Conservation (phyloP, 2,888 invertebrate species). For the Cryptus viduatorius region DNA sequence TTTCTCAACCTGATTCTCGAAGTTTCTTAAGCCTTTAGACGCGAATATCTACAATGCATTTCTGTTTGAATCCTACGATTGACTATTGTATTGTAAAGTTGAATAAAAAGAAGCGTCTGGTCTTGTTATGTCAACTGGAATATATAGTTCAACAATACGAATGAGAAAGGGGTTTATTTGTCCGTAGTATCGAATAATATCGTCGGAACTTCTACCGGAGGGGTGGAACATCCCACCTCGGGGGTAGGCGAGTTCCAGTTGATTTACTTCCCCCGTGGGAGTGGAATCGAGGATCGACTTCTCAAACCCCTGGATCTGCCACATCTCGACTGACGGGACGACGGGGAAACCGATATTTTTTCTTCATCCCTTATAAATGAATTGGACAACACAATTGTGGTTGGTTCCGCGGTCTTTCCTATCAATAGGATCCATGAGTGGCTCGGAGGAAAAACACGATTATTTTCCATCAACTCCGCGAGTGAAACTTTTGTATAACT, state of each 20-base stretch:
- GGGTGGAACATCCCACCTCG: neutral
- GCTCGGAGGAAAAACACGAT: slow-evolving; percentile 46
- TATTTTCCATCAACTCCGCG: slow-evolving; percentile 26
- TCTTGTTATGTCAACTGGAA: neutral
- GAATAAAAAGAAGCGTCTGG: neutral
- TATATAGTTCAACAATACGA: neutral
- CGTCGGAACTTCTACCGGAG: neutral
- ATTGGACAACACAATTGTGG: slow-evolving; percentile 25
- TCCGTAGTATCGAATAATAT: slow-evolving; percentile 16
- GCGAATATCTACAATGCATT: neutral
- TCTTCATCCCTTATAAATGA: slow-evolving; percentile 39
- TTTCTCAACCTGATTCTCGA: neutral
- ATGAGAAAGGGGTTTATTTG: slow-evolving; percentile 21
- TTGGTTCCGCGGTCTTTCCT: neutral
- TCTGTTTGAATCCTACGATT: slow-evolving; percentile 8
- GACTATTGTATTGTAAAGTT: slow-evolving; percentile 8
- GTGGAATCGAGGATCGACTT: slow-evolving; percentile 7
- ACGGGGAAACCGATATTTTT: slow-evolving; percentile 16
- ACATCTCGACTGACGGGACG: slow-evolving; percentile 15
- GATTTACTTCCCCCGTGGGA: slow-evolving; percentile 16
- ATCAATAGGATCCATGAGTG: neutral
- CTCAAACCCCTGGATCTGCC: neutral
- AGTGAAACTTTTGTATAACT: slow-evolving; percentile 24
- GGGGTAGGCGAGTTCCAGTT: slow-evolving; percentile 18
- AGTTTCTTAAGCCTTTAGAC: neutral